Conservation (phyloP, 2,888 invertebrate species). For the Lasius platythorax region DNA sequence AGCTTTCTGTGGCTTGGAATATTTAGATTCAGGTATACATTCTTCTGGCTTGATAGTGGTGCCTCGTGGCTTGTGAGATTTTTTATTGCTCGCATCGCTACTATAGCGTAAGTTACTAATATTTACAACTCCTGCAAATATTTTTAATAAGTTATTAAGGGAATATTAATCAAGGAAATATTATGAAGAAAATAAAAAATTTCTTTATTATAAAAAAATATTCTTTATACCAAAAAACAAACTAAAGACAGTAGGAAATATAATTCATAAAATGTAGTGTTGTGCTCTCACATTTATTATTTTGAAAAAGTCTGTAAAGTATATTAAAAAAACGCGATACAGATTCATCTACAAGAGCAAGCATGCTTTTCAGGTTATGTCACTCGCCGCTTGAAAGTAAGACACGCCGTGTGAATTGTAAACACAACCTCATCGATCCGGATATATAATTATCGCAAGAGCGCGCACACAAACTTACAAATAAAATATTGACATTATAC, state of each 20-base stretch:
- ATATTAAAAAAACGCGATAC: neutral
- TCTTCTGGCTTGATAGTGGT: slow-evolving; percentile 81
- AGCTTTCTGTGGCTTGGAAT: slow-evolving; percentile 64
- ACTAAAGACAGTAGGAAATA: neutral
- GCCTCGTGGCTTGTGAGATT: slow-evolving; percentile 73
- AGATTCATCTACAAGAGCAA: neutral
- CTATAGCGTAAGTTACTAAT: slow-evolving; percentile 75
- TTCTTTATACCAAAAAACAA: neutral
- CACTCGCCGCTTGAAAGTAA: slow-evolving; percentile 49
- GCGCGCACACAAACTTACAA: neutral
- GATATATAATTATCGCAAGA: neutral
- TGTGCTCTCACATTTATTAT: neutral
- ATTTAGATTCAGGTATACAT: slow-evolving; percentile 75
- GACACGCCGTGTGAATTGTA: slow-evolving; percentile 27
- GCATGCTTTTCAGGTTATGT: slow-evolving; percentile 61
- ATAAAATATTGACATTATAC: neutral
- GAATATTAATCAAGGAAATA: slow-evolving; percentile 22
- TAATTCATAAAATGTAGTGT: neutral
- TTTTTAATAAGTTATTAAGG: neutral
- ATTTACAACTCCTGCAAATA: slow-evolving; percentile 71
- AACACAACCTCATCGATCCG: slow-evolving; percentile 18
- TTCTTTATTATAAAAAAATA: neutral
- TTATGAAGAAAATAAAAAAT: neutral
- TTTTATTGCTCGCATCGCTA: slow-evolving; percentile 71
- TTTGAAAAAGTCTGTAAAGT: neutral